Base-by-base conservation (phyloP, 2,888 invertebrate species). In the Melolontha melolontha region DNA sequence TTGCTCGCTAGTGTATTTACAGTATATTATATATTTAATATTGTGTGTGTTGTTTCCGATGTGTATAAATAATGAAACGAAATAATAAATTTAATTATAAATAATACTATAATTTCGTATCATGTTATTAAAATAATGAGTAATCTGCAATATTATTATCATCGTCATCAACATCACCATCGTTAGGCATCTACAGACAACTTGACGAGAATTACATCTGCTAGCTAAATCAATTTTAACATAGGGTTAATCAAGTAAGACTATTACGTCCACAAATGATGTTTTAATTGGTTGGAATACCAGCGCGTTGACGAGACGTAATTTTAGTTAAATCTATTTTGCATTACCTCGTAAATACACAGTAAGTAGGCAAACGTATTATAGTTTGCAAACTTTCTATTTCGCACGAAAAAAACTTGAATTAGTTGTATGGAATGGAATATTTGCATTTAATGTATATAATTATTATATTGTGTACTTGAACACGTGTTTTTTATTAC, bases 391-490 rank as follows among this genome's bases (percentile, higher is more conserved):
- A 49, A 52, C 51, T 52, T 52, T 52, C 51, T 52, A 52, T 52
- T 52, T 52, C 51, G 29, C 51, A 52, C 51, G 51, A 52, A 52
- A 51, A n/a, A 52, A 29, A 52, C 29, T 12, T n/a, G 12, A 34
- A 27, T 52, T 52, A 14, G 29, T 12, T 29, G 11, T 52, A 10
- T 34, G 11, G n/a, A 11, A n/a, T 22, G 27, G 27, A 8, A 34
- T 10, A 34, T 51, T 51, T 51, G 22, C 27, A 27, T 51, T 51
- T 10, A 27, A 27, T 51, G 27, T 52, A 27, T 29, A 8, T 12
- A 29, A 27, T 52, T 22, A 27, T 52, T 12, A 11, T 8, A 52
- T 49, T 22, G 17, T 49, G 22, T 49, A 49, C 22, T 34, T 34
- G 34, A 34, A 10, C 34, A 34, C 34, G 34, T 6, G 1, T 34